Evolutionary conservation across 2,113 vertebrate genomes (phyloP).

Genomic region (Aix galericulata): DNA sequence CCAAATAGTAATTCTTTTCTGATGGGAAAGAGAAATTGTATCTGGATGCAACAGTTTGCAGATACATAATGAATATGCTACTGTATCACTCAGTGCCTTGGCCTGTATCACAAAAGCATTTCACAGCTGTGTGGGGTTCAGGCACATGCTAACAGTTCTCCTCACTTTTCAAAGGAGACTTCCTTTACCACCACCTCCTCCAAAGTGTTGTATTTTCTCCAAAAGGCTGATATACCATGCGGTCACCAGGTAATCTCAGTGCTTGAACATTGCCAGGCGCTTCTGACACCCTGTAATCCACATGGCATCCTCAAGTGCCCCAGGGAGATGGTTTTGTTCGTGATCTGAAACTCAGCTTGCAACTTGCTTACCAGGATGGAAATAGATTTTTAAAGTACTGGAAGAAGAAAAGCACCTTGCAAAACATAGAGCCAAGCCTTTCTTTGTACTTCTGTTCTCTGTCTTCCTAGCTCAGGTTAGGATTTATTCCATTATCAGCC

Average conservation of each 20-base stretch:
- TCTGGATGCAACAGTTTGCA: not conserved
- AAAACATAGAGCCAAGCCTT: not conserved
- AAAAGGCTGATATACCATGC: not conserved
- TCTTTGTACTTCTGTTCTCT: not conserved
- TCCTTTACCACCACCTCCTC: not conserved
- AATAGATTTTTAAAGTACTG: not conserved
- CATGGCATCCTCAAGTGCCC: fast-evolving
- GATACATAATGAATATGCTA: not conserved
- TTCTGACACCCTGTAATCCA: not conserved
- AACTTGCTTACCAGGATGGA: not conserved
- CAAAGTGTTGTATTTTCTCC: not conserved
- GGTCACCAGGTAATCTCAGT: not conserved
- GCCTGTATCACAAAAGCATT: not conserved
- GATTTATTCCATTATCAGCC: not conserved
- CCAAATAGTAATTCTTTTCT: not conserved
- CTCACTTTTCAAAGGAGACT: not conserved
- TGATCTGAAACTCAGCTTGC: not conserved
- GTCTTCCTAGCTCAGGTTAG: not conserved
- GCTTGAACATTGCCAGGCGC: fast-evolving
- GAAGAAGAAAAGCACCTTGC: not conserved
- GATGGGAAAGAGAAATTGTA: not conserved
- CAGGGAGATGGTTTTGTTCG: not conserved
- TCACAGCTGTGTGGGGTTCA: not conserved
- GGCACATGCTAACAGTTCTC: not conserved
- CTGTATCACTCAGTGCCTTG: fast-evolving